Base-by-base conservation (phyloP, 2,888 invertebrate species). In the Subacronicta megacephala region DNA sequence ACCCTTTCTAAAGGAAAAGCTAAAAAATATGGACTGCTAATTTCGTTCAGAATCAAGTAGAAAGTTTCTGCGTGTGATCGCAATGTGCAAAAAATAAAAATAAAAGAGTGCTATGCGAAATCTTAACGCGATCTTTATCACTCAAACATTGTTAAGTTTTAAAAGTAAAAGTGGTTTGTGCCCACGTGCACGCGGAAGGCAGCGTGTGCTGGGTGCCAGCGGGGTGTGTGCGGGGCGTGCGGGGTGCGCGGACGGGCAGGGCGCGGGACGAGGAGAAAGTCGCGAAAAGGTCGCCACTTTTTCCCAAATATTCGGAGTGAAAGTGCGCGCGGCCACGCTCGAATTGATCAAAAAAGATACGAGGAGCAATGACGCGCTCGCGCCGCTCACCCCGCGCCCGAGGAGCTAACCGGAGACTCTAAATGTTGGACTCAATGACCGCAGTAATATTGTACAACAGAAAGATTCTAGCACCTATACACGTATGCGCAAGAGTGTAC, bases 291-390 rank as follows among this genome's bases (percentile, higher is more conserved):
- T 94, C 92, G 93, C 83, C 82, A 88, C 93, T 93, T 93, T 93
- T 93, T 90, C 90, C 93, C 92, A 94, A 94, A 94, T 94, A 94
- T 93, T 93, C 91, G 74, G 81, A 92, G 93, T 89, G 93, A 93
- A 94, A 94, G 93, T 90, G 75, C 64, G 82, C 81, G 64, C 79
- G 75, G 80, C 83, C 78, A 82, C 83, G 88, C 85, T 87, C 84
- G 84, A 87, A 82, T 85, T 87, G 84, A 85, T 86, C 80, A 84
- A 87, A 88, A 84, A 84, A 66, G 65, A 70, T 69, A 68, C 66
- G 56, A 60, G 49, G 40, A 51, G 56, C 54, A 58, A 60, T 65
- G 71, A 62, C 68, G 62, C 42, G 44, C 42, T 26, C n/a, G 23
- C 13, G 1, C n/a, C 13, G 7, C 16, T 18, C 15, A 12, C 23